Evolutionary conservation across 2,888 invertebrate species (phyloP).

Genomic region (Stenolophus ochropezus): DNA sequence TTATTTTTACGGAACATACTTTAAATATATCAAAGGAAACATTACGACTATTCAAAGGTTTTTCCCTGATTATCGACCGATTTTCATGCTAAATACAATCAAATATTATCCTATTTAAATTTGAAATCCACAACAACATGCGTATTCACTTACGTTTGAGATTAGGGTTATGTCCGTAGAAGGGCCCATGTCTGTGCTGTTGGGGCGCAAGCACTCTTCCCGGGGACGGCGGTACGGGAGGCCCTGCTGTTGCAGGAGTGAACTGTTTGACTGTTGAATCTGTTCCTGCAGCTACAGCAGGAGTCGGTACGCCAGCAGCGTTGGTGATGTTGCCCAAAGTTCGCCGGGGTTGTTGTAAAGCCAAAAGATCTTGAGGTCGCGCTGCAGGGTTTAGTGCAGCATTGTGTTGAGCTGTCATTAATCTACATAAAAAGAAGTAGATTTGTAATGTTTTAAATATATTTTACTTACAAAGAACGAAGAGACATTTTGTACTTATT

Average conservation of each 20-base stretch:
- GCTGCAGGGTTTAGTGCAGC: constrained; percentile 76
- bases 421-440: constrained; percentile 68
- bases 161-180: constrained; percentile 95
- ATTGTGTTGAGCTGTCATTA: constrained; percentile 90
- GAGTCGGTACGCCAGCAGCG: constrained; percentile 72
- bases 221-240: constrained; percentile 68
- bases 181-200: constrained; percentile 79
- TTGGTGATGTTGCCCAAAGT: constrained; percentile 69
- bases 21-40: too few species aligned
- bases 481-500: neutral
- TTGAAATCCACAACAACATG: neutral
- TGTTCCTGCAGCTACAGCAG: constrained; percentile 73
- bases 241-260: constrained; percentile 71
- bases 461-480: neutral
- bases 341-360: constrained; percentile 74
- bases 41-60: too few species aligned
- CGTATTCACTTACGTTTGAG: constrained; percentile 76
- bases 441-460: neutral
- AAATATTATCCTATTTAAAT: neutral
- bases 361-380: constrained; percentile 75
- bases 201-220: constrained; percentile 72
- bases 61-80: too few species aligned
- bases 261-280: neutral
- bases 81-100: too few species aligned
- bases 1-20: too few species aligned